Evolutionary conservation across 2,797 vertebrate species (phyloP), one percentile per base, ranked within the genome.

Genomic region (Rhinophrynus dorsalis): DNA sequence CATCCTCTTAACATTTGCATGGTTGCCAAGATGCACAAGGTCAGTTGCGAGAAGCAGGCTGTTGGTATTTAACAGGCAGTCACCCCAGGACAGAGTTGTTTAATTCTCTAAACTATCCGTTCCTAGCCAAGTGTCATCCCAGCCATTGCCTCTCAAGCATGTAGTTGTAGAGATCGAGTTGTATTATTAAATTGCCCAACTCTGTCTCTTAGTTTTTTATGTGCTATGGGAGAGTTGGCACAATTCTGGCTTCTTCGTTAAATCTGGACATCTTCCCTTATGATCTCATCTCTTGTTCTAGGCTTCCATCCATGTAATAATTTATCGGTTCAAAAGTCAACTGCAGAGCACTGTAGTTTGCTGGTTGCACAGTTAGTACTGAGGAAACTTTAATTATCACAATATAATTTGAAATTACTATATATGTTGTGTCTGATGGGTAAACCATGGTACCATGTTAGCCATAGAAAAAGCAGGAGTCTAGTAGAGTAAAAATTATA

Each of bases 11-110:
- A 75, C 82, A 83, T 83, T 78, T 74, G 35, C 24, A 17, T 12
- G 30, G 56, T 75, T 71, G 81, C 80, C 81, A 82, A 84, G 74
- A 65, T 65, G 68, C 70, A 67, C 74, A 79, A 79, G 78, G 83
- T 80, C 76, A 78, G 62, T 76, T 76, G 66, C 75, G 75, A 80
- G 77, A 81, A 74, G 73, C 75, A 78, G 75, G 74, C 61, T 23
- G 35, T 64, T 82, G 82, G 77, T 81, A 83, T 85, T 78, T 58
- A 42, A 48, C 75, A 75, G 45, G 60, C 72, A 81, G 79, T 81
- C 81, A 78, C 69, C 68, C 27, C 67, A 77, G 80, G 82, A 78
- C 78, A 74, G 76, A 71, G 68, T 73, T 76, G 54, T 78, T 76
- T 70, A 67, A 56, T 70, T 65, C 77, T 79, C 66, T 77, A 74